Conservation (phyloP, 2,113 vertebrate species). For the Heterotilapia buettikoferi region DNA sequence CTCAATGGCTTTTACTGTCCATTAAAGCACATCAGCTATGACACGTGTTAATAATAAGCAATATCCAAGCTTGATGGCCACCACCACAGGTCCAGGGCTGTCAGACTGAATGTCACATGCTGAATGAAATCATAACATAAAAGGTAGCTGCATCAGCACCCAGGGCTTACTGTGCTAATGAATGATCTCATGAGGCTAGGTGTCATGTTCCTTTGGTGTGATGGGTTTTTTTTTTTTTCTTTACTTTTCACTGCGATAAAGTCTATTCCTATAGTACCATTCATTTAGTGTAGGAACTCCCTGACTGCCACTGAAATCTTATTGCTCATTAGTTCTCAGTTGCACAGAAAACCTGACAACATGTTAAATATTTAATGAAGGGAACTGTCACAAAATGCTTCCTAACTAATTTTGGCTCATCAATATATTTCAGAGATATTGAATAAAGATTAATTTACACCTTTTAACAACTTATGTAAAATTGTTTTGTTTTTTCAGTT, state of each 20-base stretch:
- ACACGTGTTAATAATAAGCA: slow-evolving; percentile 45
- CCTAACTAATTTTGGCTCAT: not conserved
- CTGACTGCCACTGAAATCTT: not conserved
- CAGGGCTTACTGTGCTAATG: not conserved
- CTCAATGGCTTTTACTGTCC: slow-evolving; percentile 47
- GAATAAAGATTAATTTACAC: not conserved
- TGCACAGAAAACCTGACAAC: not conserved
- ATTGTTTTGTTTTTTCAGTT: not conserved
- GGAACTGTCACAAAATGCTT: not conserved
- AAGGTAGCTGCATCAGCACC: slow-evolving; percentile 2
- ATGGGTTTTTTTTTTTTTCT: not conserved
- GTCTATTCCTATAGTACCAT: not conserved
- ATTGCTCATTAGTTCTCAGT: not conserved
- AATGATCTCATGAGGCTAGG: not conserved
- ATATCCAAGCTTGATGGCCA: slow-evolving; percentile 36
- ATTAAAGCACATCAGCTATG: slow-evolving; percentile 58
- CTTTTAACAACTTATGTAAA: not conserved
- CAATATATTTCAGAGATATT: not conserved
- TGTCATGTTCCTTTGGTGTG: not conserved
- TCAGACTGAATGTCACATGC: not conserved
- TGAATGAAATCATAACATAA: slow-evolving; percentile 14
- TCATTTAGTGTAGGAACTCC: not conserved
- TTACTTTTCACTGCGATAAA: not conserved
- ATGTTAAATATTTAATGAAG: not conserved
- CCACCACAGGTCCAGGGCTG: slow-evolving; percentile 13